Percentiles rank a stretch among this genome's conserved stretches.
These are phyloP conservation scores for Centruroides vittatus DNA, from an alignment of 1,140 invertebrate genomes.

Conservation along the genomic window DNA sequence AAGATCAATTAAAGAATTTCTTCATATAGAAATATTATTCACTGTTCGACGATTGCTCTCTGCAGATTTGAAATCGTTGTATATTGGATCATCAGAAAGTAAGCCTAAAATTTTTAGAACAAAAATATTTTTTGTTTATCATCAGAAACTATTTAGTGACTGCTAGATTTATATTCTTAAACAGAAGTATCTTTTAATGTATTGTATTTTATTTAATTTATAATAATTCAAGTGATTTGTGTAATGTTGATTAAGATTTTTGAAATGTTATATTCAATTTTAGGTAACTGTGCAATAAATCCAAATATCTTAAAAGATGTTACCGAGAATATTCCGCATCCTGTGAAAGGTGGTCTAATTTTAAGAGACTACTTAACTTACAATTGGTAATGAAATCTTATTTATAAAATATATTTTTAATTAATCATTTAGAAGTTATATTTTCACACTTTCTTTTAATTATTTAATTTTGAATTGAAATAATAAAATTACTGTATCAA, in stretches of 20 bases:
- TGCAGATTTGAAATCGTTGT: constrained; percentile 68
- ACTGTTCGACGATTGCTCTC: constrained; percentile 65
- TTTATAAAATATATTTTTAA: constrained; percentile 19
- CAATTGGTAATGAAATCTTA: constrained; percentile 47
- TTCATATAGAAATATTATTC: constrained; percentile 60
- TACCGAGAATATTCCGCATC: constrained; percentile 23
- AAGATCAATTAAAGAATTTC: constrained; percentile 54
- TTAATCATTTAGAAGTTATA: background rate
- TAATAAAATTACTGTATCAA: too few relatives aligned
- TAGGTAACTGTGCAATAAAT: too few relatives aligned
- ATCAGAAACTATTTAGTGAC: too few relatives aligned
- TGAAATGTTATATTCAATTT: too few relatives aligned
- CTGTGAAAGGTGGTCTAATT: constrained; percentile 67
- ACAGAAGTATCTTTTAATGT: too few relatives aligned
- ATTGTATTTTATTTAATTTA: too few relatives aligned
- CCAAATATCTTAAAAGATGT: too few relatives aligned
- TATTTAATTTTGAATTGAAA: too few relatives aligned
- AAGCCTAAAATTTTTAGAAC: background rate
- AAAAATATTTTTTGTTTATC: background rate
- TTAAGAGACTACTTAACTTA: constrained; percentile 70
- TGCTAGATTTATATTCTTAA: too few relatives aligned
- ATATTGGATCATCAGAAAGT: constrained; percentile 32
- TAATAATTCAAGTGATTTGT: too few relatives aligned
- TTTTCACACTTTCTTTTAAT: too few relatives aligned
- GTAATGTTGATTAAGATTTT: too few relatives aligned